A percentile compares a stretch with the other conserved stretches of the same genome.
phyloP scores from a whole-genome alignment of 2,888 invertebrate genomes.

The Rhagonycha fulva region DNA sequence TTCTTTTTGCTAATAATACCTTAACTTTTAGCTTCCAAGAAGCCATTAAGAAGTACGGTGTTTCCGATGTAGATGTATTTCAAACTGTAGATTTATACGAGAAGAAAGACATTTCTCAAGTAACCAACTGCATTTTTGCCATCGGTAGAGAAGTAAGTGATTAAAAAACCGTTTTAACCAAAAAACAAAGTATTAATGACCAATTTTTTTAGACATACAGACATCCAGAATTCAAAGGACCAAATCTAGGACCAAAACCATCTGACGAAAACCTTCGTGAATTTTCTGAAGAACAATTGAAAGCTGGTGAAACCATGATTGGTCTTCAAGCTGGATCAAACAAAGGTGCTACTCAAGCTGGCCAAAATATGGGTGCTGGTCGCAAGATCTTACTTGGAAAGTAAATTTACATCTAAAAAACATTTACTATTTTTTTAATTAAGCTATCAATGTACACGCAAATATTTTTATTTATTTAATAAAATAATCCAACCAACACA shows the following conservation, averaged over 20 bases:
- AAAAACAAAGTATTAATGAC: background rate
- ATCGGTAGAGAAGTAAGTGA: conserved; percentile 77
- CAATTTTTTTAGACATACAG: conserved; percentile 71
- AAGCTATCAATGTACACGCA: conserved; percentile 8
- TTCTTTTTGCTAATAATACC: background rate
- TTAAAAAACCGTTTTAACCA: background rate
- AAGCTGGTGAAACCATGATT: conserved; percentile 86
- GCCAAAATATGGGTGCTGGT: conserved; percentile 86
- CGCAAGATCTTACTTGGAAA: conserved; percentile 91
- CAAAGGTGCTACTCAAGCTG: conserved; percentile 93
- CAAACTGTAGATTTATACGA: conserved; percentile 97
- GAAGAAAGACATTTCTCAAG: conserved; percentile 86
- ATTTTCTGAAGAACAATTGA: conserved; percentile 89
- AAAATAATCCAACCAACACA: conserved; percentile 19
- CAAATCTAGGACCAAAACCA: conserved; percentile 92
- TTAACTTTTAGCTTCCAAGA: conserved; percentile 73
- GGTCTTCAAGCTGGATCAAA: conserved; percentile 96
- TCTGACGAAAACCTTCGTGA: conserved; percentile 92
- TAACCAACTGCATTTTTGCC: conserved; percentile 83
- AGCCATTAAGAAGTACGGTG: conserved; percentile 86
- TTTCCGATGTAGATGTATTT: conserved; percentile 89
- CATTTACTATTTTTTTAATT: conserved; percentile 5
- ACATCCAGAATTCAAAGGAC: conserved; percentile 84
- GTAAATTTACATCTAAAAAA: conserved; percentile 53
- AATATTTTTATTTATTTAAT: conserved; percentile 36